Percentiles rank a stretch among this genome's conserved stretches.
phyloP scores from a whole-genome alignment of 1,140 invertebrate species.

The Antheraea mylitta region DNA sequence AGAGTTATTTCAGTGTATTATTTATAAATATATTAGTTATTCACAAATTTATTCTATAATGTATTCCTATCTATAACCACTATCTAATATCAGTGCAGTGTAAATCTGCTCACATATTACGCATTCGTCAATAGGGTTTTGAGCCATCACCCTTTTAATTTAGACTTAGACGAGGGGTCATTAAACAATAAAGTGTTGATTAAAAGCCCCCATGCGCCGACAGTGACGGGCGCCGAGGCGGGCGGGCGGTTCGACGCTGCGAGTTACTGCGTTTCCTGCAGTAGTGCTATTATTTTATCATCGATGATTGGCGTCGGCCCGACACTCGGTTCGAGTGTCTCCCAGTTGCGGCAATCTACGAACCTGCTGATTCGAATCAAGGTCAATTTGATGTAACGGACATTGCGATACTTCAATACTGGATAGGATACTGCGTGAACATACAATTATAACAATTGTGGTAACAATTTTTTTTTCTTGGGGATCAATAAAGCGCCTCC shows the following conservation, averaged over 20 bases:
- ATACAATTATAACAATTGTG: too few relatives aligned
- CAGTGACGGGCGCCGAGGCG: slow-evolving; percentile 15
- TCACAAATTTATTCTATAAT: background rate
- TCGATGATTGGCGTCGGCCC: slow-evolving; percentile 64
- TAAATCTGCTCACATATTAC: slow-evolving; percentile 68
- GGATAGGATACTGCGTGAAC: too few relatives aligned
- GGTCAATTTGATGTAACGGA: background rate
- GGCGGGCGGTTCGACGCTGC: slow-evolving; percentile 48
- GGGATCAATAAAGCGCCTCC: too few relatives aligned
- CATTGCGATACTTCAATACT: background rate
- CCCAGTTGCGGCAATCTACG: background rate
- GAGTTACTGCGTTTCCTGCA: slow-evolving; percentile 69
- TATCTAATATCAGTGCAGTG: slow-evolving; percentile 61
- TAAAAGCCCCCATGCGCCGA: slow-evolving; percentile 75
- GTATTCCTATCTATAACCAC: slow-evolving; percentile 29
- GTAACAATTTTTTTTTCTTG: too few relatives aligned
- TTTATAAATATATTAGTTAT: too few relatives aligned
- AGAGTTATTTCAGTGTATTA: too few relatives aligned
- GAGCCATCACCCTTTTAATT: slow-evolving; percentile 77
- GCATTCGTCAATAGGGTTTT: slow-evolving; percentile 72
- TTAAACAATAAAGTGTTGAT: slow-evolving; percentile 79
- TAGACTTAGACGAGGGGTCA: slow-evolving; percentile 72
- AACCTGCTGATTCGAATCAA: background rate
- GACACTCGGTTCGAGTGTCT: slow-evolving; percentile 17
- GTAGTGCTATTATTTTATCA: slow-evolving; percentile 71